Base-by-base conservation (phyloP, 35 echinoderm and acorn worm species). In the Heliocidaris erythrogramma region DNA sequence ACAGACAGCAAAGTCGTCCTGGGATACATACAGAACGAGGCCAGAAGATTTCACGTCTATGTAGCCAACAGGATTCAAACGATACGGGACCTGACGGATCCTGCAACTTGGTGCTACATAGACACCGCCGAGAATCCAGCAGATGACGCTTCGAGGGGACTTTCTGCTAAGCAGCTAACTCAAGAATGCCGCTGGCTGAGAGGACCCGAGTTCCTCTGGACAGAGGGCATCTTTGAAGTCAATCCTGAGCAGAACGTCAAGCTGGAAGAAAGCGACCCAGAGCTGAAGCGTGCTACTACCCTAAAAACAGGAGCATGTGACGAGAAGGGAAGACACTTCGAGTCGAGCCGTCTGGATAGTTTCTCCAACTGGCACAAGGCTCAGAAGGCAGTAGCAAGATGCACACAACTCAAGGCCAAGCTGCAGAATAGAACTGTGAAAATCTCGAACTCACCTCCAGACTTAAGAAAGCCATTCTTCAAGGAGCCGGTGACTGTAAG, bases 71-170 rank as follows among this genome's bases (percentile, higher is more conserved):
- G 95, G 24, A 85, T 97, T 27, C 95, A 96, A 65, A 60, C 90
- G 4, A 97, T 97, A 48, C 30, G 95, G 18, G 95, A 97, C 91
- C 60, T 59, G 42, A 92, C 97, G 14, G 60, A 95, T 86, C 91
- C 97, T 48, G 47, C 71, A 48, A 86, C 91, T 30, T 97, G 97
- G 97, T 49, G 84, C 47, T 94, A 96, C 49, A 92, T 97, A 49
- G 90, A 97, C 88, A 96, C 97, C 5, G 30, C 56, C 12, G 30
- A 30, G 27, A 97, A 97, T 85, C 97, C 94, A 49, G 97, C 95
- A 47, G 97, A 97, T 42, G 85, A 92, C 7, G 97, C 97, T 48
- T 98, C 97, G 3, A 93, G 97, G 59, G 95, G 97, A 2, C 9
- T 96, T 13, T 94, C 30, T 65, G 96, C 92, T 85, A 47, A 78